These are phyloP conservation scores for Muscicapa comitata DNA, from an alignment of 2,797 vertebrate genomes.

Conservation along the genomic window DNA sequence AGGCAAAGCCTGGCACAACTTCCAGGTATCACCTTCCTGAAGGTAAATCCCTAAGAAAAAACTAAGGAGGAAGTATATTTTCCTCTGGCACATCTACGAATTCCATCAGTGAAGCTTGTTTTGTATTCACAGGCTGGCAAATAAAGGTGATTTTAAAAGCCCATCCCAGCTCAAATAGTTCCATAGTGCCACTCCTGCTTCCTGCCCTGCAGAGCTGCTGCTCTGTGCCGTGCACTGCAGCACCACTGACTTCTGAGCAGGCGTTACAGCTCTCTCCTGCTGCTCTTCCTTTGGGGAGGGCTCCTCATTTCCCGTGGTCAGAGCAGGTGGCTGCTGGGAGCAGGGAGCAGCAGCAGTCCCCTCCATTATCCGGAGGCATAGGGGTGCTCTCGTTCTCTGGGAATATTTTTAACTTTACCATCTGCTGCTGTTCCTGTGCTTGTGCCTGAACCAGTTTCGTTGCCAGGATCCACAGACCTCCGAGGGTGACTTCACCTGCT, in stretches of 20 bases:
- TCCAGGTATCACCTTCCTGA: neutral
- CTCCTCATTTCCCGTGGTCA: neutral
- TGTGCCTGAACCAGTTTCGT: neutral
- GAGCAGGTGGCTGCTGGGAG: conserved; percentile 13
- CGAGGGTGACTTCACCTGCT: conserved; percentile 6
- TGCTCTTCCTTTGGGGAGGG: neutral
- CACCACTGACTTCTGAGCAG: neutral
- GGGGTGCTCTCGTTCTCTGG: conserved; percentile 14
- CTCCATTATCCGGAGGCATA: neutral
- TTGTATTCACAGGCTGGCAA: neutral
- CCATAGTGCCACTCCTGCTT: neutral
- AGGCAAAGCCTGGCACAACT: neutral
- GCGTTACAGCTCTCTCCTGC: neutral
- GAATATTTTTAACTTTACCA: conserved; percentile 63
- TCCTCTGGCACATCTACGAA: neutral
- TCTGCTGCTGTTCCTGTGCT: conserved; percentile 60
- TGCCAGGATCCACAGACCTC: conserved; percentile 3
- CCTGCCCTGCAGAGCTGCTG: neutral
- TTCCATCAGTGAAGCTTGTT: neutral
- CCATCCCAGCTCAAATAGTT: neutral
- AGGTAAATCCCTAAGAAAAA: neutral
- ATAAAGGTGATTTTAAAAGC: neutral
- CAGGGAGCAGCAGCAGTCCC: neutral
- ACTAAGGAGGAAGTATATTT: neutral
- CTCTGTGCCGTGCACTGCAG: fast-evolving